Percentiles rank a stretch among this genome's conserved stretches.
Conservation (phyloP, 2,888 invertebrate species). For the Xestia xanthographa region DNA sequence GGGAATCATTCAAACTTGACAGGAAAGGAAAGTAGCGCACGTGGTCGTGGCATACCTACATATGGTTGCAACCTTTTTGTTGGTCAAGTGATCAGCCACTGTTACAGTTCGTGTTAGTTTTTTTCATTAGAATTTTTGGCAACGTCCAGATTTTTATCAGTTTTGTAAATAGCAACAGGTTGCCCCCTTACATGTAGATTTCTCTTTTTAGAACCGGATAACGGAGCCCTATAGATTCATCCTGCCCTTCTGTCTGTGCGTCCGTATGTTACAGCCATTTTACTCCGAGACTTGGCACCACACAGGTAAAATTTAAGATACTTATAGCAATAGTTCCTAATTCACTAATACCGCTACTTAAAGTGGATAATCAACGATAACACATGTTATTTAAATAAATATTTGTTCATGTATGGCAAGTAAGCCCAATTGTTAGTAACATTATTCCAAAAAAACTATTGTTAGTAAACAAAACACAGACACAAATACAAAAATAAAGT, state of each 20-base stretch:
- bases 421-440: too few species aligned
- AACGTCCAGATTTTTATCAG: conserved; percentile 23
- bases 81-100: conserved; percentile 18
- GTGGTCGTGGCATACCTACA: not conserved
- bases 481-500: too few species aligned
- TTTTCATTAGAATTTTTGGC: conserved; percentile 41
- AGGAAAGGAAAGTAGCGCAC: not conserved
- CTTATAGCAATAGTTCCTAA: not conserved
- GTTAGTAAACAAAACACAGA: too few species aligned
- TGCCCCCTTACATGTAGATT: not conserved
- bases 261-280: not conserved
- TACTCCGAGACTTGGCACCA: not conserved
- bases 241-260: not conserved
- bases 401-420: too few species aligned
- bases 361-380: not conserved
- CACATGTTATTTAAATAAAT: too few species aligned
- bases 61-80: conserved; percentile 17
- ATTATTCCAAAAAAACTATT: too few species aligned
- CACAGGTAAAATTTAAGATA: not conserved
- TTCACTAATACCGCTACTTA: not conserved
- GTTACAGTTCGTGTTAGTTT: conserved; percentile 18
- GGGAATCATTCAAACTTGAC: too few species aligned
- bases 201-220: not conserved
- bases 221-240: not conserved
- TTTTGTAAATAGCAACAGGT: conserved; percentile 48